Evolutionary conservation across 2,888 invertebrate species (phyloP).

Genomic region (Hirtodrosophila histrioides): DNA sequence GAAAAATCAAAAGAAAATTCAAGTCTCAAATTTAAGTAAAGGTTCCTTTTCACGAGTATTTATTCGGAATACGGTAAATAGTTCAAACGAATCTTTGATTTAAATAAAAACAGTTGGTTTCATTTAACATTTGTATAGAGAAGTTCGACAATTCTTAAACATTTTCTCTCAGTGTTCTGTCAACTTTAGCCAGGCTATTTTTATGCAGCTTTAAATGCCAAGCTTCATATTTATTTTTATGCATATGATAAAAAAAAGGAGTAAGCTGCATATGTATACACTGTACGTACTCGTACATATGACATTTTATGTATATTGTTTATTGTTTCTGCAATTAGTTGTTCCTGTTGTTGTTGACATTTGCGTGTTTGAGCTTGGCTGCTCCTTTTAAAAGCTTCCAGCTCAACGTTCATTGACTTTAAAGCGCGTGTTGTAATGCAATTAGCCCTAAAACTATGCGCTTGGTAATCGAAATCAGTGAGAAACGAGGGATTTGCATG

Average conservation of each 20-base stretch:
- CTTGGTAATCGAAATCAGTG: slow-evolving; percentile 50
- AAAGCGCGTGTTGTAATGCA: slow-evolving; percentile 73
- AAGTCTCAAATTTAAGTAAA: too few relatives aligned
- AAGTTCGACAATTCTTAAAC: too few relatives aligned
- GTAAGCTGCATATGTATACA: slow-evolving; percentile 11
- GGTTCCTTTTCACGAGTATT: too few relatives aligned
- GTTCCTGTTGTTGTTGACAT: slow-evolving; percentile 52
- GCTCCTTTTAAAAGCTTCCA: slow-evolving; percentile 21
- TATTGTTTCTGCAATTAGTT: slow-evolving; percentile 50
- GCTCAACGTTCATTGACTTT: slow-evolving; percentile 74
- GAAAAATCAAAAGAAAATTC: too few relatives aligned
- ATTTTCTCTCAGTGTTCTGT: slow-evolving; percentile 20
- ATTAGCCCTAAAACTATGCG: slow-evolving; percentile 60
- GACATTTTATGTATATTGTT: slow-evolving; percentile 65
- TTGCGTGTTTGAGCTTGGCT: slow-evolving; percentile 56
- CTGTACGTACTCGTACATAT: slow-evolving; percentile 28
- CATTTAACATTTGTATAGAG: too few relatives aligned
- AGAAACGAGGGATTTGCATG: slow-evolving; percentile 71
- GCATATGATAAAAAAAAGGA: slow-evolving; percentile 40
- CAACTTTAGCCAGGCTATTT: slow-evolving; percentile 12
- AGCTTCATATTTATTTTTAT: slow-evolving; percentile 38
- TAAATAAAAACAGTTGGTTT: too few relatives aligned
- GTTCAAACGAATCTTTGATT: too few relatives aligned
- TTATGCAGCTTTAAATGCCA: slow-evolving; percentile 15
- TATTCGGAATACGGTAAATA: too few relatives aligned